A percentile compares a stretch with the other conserved stretches of the same genome.
phyloP scores from a whole-genome alignment of 1,140 invertebrate species.

The Batillaria attramentaria region DNA sequence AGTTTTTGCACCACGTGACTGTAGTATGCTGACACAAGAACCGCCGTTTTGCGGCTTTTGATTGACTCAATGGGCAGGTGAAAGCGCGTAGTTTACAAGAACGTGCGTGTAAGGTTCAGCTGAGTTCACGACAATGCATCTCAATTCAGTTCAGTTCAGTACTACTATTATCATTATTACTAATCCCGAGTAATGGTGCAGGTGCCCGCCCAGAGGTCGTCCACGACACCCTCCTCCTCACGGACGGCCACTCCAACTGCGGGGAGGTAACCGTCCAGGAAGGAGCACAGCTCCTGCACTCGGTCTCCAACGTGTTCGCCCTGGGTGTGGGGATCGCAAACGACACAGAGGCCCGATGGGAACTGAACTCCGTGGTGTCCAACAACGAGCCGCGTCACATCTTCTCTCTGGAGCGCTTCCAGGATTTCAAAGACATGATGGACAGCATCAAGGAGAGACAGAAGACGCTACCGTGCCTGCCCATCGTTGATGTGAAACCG shows the following conservation, averaged over 20 bases:
- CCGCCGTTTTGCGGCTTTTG: no score
- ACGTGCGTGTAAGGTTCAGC: no score
- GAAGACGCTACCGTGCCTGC: not conserved
- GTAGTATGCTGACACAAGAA: no score
- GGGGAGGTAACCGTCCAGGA: conserved; percentile 15
- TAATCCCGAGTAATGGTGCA: no score
- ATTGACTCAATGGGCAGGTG: no score
- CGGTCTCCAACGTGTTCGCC: conserved; percentile 15
- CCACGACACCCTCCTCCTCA: conserved; percentile 25
- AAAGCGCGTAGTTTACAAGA: no score
- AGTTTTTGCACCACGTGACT: no score
- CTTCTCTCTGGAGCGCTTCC: conserved; percentile 18
- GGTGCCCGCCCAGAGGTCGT: conserved; percentile 1
- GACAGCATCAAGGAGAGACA: not conserved
- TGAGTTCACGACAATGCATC: no score
- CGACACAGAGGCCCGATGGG: conserved; percentile 7
- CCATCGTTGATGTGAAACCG: conserved; percentile 6
- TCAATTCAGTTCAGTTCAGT: no score
- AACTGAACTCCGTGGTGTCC: conserved; percentile 28
- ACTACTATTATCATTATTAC: no score
- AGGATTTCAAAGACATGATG: conserved; percentile 29
- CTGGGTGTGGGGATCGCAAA: conserved; percentile 17
- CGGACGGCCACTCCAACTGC: conserved; percentile 33
- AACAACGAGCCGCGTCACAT: conserved; percentile 17
- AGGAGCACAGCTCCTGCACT: conserved; percentile 17